Percentiles rank a stretch among this genome's conserved stretches.
phyloP scores from a whole-genome alignment of 2,888 invertebrate species.

The Eledona agricola region DNA sequence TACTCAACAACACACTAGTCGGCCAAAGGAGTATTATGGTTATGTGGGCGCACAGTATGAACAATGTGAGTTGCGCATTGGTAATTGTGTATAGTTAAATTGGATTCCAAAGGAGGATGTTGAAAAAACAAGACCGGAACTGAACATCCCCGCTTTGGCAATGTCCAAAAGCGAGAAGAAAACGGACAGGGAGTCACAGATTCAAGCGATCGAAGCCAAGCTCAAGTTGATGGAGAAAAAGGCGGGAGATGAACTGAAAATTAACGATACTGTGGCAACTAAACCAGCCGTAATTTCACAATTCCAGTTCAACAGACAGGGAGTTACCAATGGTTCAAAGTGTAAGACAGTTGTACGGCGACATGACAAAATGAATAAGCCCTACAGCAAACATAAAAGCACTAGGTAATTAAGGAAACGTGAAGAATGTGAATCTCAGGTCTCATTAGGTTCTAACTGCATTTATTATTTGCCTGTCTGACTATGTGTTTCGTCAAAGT shows the following conservation, averaged over 20 bases:
- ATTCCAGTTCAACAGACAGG: constrained; percentile 70
- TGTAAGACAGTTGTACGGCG: constrained; percentile 38
- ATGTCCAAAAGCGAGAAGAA: constrained; percentile 70
- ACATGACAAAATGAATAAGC: constrained; percentile 47
- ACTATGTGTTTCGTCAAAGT: too few relatives aligned
- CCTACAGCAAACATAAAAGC: constrained; percentile 44
- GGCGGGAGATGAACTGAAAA: constrained; percentile 72
- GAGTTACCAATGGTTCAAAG: constrained; percentile 47
- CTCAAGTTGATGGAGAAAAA: constrained; percentile 79
- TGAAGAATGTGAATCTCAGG: constrained; percentile 25
- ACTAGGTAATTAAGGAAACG: constrained; percentile 13
- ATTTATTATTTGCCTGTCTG: too few relatives aligned
- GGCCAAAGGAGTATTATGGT: constrained; percentile 81
- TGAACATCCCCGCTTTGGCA: constrained; percentile 80
- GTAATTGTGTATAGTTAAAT: constrained; percentile 3
- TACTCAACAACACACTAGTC: constrained; percentile 77
- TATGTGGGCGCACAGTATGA: constrained; percentile 81
- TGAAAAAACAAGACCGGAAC: constrained; percentile 77
- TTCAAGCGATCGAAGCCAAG: constrained; percentile 89
- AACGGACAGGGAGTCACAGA: constrained; percentile 80
- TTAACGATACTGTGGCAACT: constrained; percentile 74
- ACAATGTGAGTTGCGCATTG: constrained; percentile 64
- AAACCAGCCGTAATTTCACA: constrained; percentile 75
- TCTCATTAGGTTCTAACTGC: too few relatives aligned
- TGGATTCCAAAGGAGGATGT: constrained; percentile 74